These are phyloP conservation scores for Andricus quercusramuli DNA, from an alignment of 2,888 invertebrate species.

Conservation along the genomic window DNA sequence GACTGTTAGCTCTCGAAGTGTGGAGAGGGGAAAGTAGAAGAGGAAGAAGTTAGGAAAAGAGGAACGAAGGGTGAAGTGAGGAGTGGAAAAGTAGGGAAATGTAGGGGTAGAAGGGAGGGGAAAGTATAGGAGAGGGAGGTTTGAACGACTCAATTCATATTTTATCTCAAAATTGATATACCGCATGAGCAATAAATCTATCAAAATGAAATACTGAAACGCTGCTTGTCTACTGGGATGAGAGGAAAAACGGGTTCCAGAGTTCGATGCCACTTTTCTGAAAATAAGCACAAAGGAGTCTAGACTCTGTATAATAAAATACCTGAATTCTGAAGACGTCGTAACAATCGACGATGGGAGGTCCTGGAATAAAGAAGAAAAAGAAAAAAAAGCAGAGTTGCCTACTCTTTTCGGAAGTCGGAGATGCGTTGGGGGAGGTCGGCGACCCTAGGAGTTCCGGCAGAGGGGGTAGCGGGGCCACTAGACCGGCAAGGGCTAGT, in stretches of 20 bases:
- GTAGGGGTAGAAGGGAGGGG: no score
- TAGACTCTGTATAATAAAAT: slow-evolving; percentile 9
- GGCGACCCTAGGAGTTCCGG: slow-evolving; percentile 66
- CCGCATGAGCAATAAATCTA: not conserved
- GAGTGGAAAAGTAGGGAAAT: no score
- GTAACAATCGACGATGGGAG: slow-evolving; percentile 16
- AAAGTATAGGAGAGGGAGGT: no score
- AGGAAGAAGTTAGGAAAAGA: no score
- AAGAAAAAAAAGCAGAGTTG: slow-evolving; percentile 42
- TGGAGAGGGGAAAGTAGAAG: no score
- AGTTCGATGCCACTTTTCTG: not conserved
- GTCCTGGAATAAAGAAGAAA: slow-evolving; percentile 30
- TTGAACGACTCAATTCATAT: no score
- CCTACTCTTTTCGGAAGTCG: slow-evolving; percentile 67
- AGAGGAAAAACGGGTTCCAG: not conserved
- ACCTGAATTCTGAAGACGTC: slow-evolving; percentile 19
- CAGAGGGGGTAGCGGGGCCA: slow-evolving; percentile 64
- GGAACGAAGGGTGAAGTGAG: no score
- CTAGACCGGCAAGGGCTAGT: slow-evolving; percentile 63
- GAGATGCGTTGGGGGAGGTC: slow-evolving; percentile 67
- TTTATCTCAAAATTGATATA: not conserved
- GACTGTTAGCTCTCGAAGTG: no score
- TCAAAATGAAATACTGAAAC: not conserved
- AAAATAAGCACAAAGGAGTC: not conserved
- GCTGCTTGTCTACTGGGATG: not conserved